Base-by-base conservation (phyloP, 2,797 vertebrate species). In the Falco novaeseelandiae region DNA sequence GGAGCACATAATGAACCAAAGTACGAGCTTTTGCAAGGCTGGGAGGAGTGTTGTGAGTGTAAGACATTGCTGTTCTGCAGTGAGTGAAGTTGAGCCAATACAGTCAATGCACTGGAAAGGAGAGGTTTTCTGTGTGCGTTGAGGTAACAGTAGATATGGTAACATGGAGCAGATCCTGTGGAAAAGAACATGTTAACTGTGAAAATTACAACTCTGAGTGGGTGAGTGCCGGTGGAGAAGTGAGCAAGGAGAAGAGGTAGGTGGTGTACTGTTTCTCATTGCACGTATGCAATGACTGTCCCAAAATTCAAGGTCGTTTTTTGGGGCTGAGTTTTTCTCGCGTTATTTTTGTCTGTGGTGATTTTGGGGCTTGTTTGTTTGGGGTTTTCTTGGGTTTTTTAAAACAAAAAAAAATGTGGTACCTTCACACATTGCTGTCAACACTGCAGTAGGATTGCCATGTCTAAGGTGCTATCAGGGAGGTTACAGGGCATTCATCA, bases 401-500 rank as follows among this genome's bases (percentile, higher is more conserved):
- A 40, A 5, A 46, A 61, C n/a, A 25, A 69, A 65, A 36, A 36
- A 36, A 69, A 79, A 72, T 3, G 29, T 58, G 36, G 81, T 81
- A 69, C 40, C 57, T 83, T 95, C 58, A 38, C 62, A 77, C 66
- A 2, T 6, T 58, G 86, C 92, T 96, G 93, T 96, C 95, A 97
- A 93, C 90, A 61, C 8, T 0, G 3, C 88, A 86, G 95, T 96
- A 86, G 96, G 94, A 96, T 96, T 44, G 19, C 89, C 70, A n/a
- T 66, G 87, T 92, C 93, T 96, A 80, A 97, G 97, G 95, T 95
- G 92, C 95, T 97, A 89, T 96, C 96, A 94, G 96, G 94, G 84
- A 97, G 94, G 93, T 97, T 57, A 36, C 95, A 97, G 96, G 96
- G 96, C 95, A 97, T 97, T 98, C 96, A 96, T 98, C 96, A 98